Percentiles rank a stretch among this genome's conserved stretches.
phyloP scores from a whole-genome alignment of 2,797 vertebrate species.

The Falco concolor region DNA sequence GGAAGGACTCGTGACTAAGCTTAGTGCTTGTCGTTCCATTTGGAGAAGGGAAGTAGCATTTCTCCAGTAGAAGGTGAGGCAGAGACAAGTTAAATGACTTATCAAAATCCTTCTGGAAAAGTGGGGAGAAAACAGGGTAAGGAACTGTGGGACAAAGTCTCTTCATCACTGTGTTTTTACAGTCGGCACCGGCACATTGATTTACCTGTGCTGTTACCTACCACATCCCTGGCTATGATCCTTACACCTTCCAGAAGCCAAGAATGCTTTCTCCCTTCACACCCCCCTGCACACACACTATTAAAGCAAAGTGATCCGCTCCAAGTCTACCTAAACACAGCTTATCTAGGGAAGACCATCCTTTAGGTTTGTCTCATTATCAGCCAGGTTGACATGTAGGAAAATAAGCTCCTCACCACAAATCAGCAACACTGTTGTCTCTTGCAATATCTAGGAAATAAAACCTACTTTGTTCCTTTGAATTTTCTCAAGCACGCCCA shows the following conservation, averaged over 20 bases:
- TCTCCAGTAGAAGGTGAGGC: not conserved
- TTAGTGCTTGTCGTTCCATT: not conserved
- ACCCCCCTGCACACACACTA: not conserved
- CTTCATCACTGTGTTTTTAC: not conserved
- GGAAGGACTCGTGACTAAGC: not conserved
- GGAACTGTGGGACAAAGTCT: not conserved
- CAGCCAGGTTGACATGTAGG: not conserved
- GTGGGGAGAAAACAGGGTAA: not conserved
- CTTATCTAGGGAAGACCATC: not conserved
- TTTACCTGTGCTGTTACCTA: not conserved
- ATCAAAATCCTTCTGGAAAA: not conserved
- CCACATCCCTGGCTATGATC: not conserved
- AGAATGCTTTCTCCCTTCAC: not conserved
- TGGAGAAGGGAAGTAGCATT: not conserved
- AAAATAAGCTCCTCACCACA: not conserved
- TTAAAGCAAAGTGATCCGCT: not conserved
- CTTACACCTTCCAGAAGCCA: not conserved
- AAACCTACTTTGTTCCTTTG: conserved; percentile 84
- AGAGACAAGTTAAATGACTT: not conserved
- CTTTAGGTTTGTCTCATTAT: not conserved
- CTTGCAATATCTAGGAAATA: not conserved
- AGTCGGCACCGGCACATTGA: not conserved
- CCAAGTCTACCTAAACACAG: not conserved
- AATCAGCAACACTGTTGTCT: not conserved
- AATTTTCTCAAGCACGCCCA: conserved; percentile 79